Percentiles rank a stretch among this genome's conserved stretches.
These are phyloP conservation scores for Falco rusticolus DNA, from an alignment of 2,797 vertebrate species.

Conservation along the genomic window DNA sequence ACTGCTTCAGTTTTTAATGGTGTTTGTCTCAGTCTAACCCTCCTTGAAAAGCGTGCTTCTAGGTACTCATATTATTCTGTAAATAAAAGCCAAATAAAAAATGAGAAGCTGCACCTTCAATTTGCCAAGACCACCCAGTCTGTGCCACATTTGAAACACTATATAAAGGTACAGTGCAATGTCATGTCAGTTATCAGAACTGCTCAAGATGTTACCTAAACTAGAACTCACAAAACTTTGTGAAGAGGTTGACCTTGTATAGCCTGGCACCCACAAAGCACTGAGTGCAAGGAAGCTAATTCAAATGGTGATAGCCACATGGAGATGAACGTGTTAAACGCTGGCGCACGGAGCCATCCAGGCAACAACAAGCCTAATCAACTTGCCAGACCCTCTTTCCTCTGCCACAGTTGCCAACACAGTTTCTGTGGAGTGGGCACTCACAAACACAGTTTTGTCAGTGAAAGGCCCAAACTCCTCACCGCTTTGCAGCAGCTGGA, in stretches of 20 bases:
- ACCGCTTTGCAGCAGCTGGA: neutral
- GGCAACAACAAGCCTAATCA: neutral
- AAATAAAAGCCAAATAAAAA: neutral
- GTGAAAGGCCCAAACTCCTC: neutral
- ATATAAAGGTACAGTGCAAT: neutral
- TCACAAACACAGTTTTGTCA: neutral
- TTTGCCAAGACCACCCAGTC: neutral
- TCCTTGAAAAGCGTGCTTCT: neutral
- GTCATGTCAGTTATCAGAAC: neutral
- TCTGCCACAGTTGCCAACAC: neutral
- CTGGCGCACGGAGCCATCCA: neutral
- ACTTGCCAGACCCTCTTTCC: neutral
- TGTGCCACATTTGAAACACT: neutral
- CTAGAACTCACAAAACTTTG: neutral
- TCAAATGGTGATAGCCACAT: neutral
- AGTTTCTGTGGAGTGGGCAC: neutral
- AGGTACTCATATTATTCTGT: neutral
- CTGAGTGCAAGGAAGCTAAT: neutral
- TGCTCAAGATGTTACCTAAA: neutral
- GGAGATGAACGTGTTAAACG: neutral
- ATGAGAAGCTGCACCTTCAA: neutral
- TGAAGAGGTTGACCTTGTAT: neutral
- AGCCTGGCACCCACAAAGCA: neutral
- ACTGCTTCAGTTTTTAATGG: neutral
- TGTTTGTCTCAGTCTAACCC: neutral